Evolutionary conservation across 2,797 vertebrate genomes (phyloP).

Genomic region (Crenichthys baileyi): DNA sequence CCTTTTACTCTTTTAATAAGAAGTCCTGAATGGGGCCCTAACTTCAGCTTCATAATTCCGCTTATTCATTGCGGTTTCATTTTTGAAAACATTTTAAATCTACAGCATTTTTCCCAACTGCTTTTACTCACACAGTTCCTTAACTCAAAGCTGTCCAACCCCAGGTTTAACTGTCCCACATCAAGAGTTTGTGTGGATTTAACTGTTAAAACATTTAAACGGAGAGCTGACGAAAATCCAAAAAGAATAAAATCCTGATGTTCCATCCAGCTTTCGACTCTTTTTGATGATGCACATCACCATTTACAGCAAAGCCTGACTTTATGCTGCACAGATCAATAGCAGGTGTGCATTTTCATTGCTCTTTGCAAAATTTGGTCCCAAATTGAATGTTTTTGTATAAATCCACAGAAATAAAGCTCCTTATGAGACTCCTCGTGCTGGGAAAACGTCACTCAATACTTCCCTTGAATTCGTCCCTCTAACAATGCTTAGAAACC

Average conservation of each 20-base stretch:
- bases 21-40: too few relatives aligned
- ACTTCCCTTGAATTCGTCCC: neutral
- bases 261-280: neutral
- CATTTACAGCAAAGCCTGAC: neutral
- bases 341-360: neutral
- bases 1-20: too few relatives aligned
- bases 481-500: neutral
- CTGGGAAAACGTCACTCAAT: neutral
- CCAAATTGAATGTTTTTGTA: neutral
- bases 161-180: too few relatives aligned
- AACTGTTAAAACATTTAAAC: neutral
- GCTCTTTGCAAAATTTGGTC: neutral
- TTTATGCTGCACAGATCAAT: conserved; percentile 2
- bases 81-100: too few relatives aligned
- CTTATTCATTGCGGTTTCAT: too few relatives aligned
- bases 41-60: too few relatives aligned
- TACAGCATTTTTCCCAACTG: too few relatives aligned
- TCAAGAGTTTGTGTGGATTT: too few relatives aligned
- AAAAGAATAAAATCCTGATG: neutral
- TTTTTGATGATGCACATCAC: neutral
- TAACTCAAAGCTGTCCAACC: too few relatives aligned
- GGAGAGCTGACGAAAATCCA: neutral
- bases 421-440: neutral
- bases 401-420: neutral
- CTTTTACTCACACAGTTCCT: too few relatives aligned